Percentiles rank a stretch among this genome's conserved stretches.
Evolutionary conservation across 2,888 invertebrate genomes (phyloP).

Genomic region (Metellina segmentata): DNA sequence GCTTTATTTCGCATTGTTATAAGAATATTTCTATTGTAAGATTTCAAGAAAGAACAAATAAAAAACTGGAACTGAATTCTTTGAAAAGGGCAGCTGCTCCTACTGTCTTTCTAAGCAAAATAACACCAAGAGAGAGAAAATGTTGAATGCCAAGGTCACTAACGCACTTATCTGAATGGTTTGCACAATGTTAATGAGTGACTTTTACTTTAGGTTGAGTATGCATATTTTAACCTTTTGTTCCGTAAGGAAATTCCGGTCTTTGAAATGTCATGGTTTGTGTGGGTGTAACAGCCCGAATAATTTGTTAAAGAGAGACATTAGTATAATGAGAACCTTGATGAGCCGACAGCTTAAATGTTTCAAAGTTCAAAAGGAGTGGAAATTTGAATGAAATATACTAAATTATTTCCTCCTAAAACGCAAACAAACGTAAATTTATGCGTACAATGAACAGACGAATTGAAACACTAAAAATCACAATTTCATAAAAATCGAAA

Average conservation of each 20-base stretch:
- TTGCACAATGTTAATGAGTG: constrained; percentile 5
- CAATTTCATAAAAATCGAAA: too few relatives aligned
- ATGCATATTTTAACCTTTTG: constrained; percentile 26
- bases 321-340: background rate
- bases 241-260: constrained; percentile 3
- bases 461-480: too few relatives aligned
- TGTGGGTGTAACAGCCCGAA: constrained; percentile 15
- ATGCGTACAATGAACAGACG: too few relatives aligned
- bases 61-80: constrained; percentile 3
- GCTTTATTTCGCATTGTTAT: background rate
- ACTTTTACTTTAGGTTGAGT: constrained; percentile 3
- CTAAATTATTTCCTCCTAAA: background rate
- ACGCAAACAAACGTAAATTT: too few relatives aligned
- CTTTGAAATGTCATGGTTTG: constrained; percentile 18
- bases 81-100: background rate
- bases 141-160: constrained; percentile 53
- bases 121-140: background rate
- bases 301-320: background rate
- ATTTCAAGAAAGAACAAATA: background rate
- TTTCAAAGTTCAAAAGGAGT: background rate
- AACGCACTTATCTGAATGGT: background rate
- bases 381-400: background rate
- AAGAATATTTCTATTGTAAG: background rate
- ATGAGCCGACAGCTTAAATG: background rate
- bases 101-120: constrained; percentile 5